Evolutionary conservation across 2,113 vertebrate species (phyloP).

Genomic region (Forbesichthys papilliferus): DNA sequence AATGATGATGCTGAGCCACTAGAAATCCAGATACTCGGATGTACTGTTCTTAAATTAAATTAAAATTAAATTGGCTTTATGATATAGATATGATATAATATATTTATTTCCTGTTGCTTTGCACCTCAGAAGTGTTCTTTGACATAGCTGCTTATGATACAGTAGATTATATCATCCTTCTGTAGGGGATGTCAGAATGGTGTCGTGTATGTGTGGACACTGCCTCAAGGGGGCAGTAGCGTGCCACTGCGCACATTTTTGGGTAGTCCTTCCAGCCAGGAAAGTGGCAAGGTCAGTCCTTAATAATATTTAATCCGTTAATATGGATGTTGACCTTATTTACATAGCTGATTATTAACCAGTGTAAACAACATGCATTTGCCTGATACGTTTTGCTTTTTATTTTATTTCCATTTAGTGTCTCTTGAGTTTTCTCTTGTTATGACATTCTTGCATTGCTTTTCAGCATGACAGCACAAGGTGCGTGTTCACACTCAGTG

Average conservation of each 20-base stretch:
- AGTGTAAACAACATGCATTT: not conserved
- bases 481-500: slow-evolving; percentile 76
- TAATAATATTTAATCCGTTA: too few relatives aligned
- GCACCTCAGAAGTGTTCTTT: too few relatives aligned
- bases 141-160: not conserved
- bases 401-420: slow-evolving; percentile 1
- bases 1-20: too few relatives aligned
- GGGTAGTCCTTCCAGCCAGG: slow-evolving; percentile 56
- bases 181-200: slow-evolving; percentile 81
- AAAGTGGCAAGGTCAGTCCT: slow-evolving; percentile 68
- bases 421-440: not conserved
- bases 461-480: slow-evolving; percentile 65
- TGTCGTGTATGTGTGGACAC: slow-evolving; percentile 79
- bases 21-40: too few relatives aligned
- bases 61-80: too few relatives aligned
- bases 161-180: slow-evolving; percentile 8
- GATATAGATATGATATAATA: too few relatives aligned
- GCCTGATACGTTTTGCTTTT: not conserved
- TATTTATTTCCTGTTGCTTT: too few relatives aligned
- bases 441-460: not conserved
- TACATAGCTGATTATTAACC: not conserved
- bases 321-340: not conserved
- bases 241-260: slow-evolving; percentile 70
- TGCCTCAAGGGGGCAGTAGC: slow-evolving; percentile 75
- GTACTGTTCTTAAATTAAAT: too few relatives aligned